Base-by-base conservation (phyloP, 2,113 vertebrate genomes). In the Xenopus tropicalis region DNA sequence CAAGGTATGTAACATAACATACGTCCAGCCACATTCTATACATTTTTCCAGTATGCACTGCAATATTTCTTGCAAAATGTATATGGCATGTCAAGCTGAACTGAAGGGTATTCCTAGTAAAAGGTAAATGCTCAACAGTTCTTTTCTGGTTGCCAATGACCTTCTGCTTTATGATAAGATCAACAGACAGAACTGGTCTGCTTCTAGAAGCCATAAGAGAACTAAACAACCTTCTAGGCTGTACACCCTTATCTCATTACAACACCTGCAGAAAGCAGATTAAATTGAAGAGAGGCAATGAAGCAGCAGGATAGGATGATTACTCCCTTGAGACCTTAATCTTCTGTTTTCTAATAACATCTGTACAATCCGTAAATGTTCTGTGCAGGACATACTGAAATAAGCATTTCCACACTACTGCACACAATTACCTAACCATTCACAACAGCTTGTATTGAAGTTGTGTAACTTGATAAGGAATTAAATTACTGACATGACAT, bases 381-480 rank as follows among this genome's bases (percentile, higher is more conserved):
- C 83, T 86, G 80, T 86, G 79, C 82, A 78, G 79, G 84, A 83
- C 21, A 1, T 56, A 13, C 77, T 42, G 75, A 87, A 85, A 86
- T 77, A 77, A 81, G 73, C 72, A 77, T 84, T 91, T 89, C 88
- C 89, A 84, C 82, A 83, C 87, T 82, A 72, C 81, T 84, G 83
- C 79, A 82, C 66, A 57, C 84, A 86, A 86, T 88, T 89, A 90
- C 85, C 86, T 88, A 88, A 86, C 86, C 83, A 86, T 82, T 85
- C 82, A 80, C 57, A 83, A 77, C 78, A 74, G 79, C 78, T 81
- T 78, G 83, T 77, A 79, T 78, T 65, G 59, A 83, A 82, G 83
- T 83, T 85, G 82, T 77, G 82, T 77, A 72, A 81, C 83, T 81
- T 80, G 87, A 88, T 85, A 87, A 86, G 80, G 82, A 82, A 81